phyloP scores from a whole-genome alignment of 2,113 vertebrate species.

The Rhinoderma darwinii region DNA sequence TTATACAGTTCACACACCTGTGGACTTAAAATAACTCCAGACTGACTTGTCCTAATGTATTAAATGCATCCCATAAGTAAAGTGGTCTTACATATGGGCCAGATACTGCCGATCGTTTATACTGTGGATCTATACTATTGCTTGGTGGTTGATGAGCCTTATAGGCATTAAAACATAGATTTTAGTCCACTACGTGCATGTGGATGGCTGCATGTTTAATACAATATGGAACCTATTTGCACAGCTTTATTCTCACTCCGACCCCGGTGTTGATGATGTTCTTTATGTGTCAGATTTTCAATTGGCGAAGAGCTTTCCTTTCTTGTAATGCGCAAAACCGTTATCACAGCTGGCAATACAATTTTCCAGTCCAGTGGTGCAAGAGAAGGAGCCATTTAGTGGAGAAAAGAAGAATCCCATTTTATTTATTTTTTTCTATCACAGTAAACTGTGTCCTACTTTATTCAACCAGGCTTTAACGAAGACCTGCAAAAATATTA shows the following conservation, averaged over 20 bases:
- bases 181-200: neutral
- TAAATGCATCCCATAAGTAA: too few species aligned
- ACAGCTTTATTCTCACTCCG: neutral
- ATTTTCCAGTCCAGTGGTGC: slow-evolving; percentile 27
- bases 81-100: too few species aligned
- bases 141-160: neutral
- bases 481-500: neutral
- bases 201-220: neutral
- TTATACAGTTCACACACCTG: too few species aligned
- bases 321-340: neutral
- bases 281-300: slow-evolving; percentile 1
- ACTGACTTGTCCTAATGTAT: too few species aligned
- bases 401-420: neutral
- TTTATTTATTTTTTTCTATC: too few species aligned
- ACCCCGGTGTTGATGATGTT: neutral
- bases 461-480: neutral
- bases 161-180: neutral
- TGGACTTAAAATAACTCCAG: too few species aligned
- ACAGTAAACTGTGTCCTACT: neutral
- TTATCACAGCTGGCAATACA: slow-evolving; percentile 29
- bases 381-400: slow-evolving; percentile 11
- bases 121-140: neutral
- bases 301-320: neutral
- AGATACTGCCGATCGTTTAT: neutral
- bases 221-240: neutral